These are phyloP conservation scores for Chaetodon auriga DNA, from an alignment of 2,113 vertebrate species.

Conservation along the genomic window DNA sequence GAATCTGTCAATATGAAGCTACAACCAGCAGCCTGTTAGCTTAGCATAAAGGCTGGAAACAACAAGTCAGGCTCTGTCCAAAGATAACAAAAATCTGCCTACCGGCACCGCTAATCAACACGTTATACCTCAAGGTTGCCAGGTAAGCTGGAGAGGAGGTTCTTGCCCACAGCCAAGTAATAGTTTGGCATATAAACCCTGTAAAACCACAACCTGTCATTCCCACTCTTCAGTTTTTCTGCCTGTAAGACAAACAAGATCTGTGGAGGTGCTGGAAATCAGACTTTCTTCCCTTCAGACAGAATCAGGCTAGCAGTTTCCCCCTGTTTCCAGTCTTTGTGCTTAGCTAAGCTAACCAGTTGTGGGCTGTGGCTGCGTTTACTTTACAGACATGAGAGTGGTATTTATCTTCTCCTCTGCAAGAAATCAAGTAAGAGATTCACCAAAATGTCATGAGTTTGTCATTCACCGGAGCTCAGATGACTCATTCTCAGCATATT, in stretches of 20 bases:
- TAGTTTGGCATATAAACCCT: neutral
- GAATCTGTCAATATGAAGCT: neutral
- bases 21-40: neutral
- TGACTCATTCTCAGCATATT: slow-evolving; percentile 5
- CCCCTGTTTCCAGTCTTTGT: neutral
- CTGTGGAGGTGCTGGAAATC: neutral
- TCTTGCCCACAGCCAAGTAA: neutral
- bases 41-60: slow-evolving; percentile 1
- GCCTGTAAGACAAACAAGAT: neutral
- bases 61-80: neutral
- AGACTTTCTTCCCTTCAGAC: neutral
- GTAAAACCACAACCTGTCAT: too few species aligned
- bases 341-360: neutral
- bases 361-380: neutral
- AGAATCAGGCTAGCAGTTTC: neutral
- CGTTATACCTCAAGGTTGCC: neutral
- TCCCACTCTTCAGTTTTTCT: neutral
- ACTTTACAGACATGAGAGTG: neutral
- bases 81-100: neutral
- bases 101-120: neutral
- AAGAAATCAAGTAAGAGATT: neutral
- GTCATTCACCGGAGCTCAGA: neutral
- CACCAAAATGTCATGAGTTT: neutral
- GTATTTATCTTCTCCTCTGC: neutral
- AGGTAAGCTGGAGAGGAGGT: neutral